Evolutionary conservation across 2,888 invertebrate species (phyloP), one percentile per base, ranked within the genome.

Genomic region (Hydroisotoma schaefferi): DNA sequence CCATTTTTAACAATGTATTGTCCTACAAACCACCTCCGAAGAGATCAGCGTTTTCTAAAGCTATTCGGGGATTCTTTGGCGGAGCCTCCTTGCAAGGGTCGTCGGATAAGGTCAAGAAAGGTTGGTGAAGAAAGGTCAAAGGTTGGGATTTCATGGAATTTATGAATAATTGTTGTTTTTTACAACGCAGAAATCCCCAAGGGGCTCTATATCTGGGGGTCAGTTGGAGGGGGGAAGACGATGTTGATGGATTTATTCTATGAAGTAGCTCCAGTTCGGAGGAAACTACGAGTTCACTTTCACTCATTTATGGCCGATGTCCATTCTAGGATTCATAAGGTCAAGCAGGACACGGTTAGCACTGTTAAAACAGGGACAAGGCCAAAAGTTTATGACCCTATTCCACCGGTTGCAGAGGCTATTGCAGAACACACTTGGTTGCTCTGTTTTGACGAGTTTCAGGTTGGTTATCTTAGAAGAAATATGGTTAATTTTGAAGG

Each of bases 201-300:
- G 77, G 94, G 94, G 4, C 78, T 94, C 12, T 94, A 95, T 75
- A 84, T 94, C 61, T 85, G 88, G 78, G 94, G 94, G 2, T 55
- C 52, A 8, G 92, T 93, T 65, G 92, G 94, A 47, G 91, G 93
- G 72, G 99, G 99, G 46, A 99, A 99, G 82, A 99, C 99, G 5
- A 98, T 98, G 87, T 80, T 99, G 59, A 99, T 99, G 99, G 98
- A 99, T 79, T 79, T 99, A 74, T 98, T 99, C 80, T 93, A 88
- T 80, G 85, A 92, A 84, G 85, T 75, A 85, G 86, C 76, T 68
- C 74, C n/a, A 73, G 79, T 26, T 77, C 81, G 72, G 29, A 74
- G 73, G 49, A 83, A 82, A 71, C 73, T 76, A 63, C 82, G 97
- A 67, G 90, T 98, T 2, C 99, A 99, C 78, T 99, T 99, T 76